Evolutionary conservation across 2,113 vertebrate species (phyloP).

Genomic region (Struthidea cinerea): DNA sequence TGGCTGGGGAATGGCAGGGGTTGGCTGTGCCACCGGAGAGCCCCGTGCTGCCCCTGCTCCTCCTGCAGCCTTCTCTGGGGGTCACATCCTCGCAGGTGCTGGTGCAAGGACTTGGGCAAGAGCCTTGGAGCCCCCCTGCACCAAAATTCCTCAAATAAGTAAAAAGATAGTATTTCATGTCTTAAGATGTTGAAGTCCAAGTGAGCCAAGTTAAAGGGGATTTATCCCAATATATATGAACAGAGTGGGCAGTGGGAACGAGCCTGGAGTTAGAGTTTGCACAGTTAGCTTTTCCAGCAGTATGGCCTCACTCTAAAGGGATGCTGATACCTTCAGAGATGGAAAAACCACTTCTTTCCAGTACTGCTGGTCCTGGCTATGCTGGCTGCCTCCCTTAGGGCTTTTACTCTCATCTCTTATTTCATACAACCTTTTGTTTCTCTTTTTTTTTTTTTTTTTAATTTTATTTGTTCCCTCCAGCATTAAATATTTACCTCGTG

Average conservation of each 20-base stretch:
- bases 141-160: background rate
- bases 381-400: background rate
- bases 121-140: background rate
- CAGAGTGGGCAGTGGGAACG: background rate
- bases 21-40: background rate
- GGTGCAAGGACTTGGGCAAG: background rate
- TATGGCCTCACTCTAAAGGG: background rate
- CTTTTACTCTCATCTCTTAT: background rate
- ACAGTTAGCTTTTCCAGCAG: background rate
- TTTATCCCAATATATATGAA: background rate
- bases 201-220: background rate
- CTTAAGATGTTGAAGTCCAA: background rate
- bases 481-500: background rate
- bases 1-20: background rate
- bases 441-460: background rate
- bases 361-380: background rate
- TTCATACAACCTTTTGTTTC: background rate
- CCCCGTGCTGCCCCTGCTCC: background rate
- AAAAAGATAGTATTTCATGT: fast-evolving
- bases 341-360: background rate
- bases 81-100: background rate
- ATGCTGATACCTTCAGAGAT: background rate
- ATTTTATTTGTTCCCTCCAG: background rate
- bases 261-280: background rate
- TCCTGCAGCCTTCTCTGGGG: background rate